Conservation (phyloP, 1,140 invertebrate species). For the Heliconius hermathena region DNA sequence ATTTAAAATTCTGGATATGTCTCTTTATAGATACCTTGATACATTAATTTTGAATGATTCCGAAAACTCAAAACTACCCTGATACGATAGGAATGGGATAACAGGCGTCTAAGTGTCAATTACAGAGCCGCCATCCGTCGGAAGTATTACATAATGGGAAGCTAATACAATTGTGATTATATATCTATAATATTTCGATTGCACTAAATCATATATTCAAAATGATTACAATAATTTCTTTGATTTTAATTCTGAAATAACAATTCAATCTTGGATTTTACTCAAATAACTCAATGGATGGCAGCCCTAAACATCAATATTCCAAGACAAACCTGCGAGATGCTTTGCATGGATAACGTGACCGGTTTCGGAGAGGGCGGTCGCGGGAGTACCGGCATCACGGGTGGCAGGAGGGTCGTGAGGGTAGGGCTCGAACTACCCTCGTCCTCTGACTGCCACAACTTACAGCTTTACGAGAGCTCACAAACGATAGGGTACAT, state of each 20-base stretch:
- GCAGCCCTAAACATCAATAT: slow-evolving; percentile 24
- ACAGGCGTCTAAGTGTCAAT: slow-evolving; percentile 17
- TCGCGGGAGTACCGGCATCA: slow-evolving; percentile 48
- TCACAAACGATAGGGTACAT: slow-evolving; percentile 3
- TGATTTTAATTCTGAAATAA: background rate
- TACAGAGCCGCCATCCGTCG: slow-evolving; percentile 13
- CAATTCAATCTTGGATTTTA: background rate
- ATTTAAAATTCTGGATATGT: background rate
- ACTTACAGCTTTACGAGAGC: slow-evolving; percentile 33
- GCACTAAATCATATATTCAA: background rate
- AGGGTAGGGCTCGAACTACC: slow-evolving; percentile 58
- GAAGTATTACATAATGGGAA: background rate
- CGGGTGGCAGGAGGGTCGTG: slow-evolving; percentile 61
- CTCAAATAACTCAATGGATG: background rate
- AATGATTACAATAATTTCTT: background rate
- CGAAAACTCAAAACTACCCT: slow-evolving; percentile 30
- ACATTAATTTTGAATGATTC: slow-evolving; percentile 33
- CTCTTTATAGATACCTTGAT: background rate
- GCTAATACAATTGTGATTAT: background rate
- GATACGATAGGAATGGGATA: slow-evolving; percentile 12
- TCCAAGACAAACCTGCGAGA: slow-evolving; percentile 56
- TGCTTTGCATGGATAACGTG: slow-evolving; percentile 50
- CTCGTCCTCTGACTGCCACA: slow-evolving; percentile 54
- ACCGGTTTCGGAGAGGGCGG: slow-evolving; percentile 47
- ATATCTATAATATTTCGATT: background rate